Evolutionary conservation across 2,113 vertebrate species (phyloP), one percentile per base, ranked within the genome.

Genomic region (Panthera leo): DNA sequence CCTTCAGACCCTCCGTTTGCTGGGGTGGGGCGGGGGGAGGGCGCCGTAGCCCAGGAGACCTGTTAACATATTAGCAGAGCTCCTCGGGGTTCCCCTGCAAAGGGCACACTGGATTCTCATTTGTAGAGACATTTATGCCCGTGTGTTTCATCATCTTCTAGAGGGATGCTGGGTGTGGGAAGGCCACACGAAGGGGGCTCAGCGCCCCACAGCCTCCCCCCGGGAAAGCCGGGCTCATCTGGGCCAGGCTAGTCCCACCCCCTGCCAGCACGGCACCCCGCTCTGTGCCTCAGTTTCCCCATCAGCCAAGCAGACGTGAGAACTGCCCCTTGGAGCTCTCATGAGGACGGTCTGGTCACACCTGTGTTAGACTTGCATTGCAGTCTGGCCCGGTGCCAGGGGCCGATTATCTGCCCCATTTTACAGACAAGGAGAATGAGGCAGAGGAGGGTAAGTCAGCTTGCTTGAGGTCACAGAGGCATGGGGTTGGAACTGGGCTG

Each of bases 91-190:
- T 42, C 53, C 70, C 78, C 61, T 23, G 48, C 42, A 45, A 61
- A 34, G 48, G 4, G 7, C 5, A 0, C 0, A 0, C 5, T 0
- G 15, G 75, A 14, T 25, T 0, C 10, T 15, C 61, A 0, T n/a
- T 10, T 10, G 39, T 16, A 5, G 14, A 48, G 31, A 18, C 31
- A 25, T 5, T 31, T 11, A 4, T 15, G 36, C 7, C 3, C 1
- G 0, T 1, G 70, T 2, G 39, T 23, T 53, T 45, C 7, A 3
- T 1, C 34, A 75, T 10, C 93, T 39, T 55, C 73, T 9, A 5
- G 51, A 68, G 71, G 65, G 8, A 3, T 3, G 34, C 7, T 4
- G 12, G n/a, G 39, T 39, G 68, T 36, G 21, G 0, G 8, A 21
- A 42, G 31, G 29, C 75, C 55, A 5, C 3, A 8, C 21, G 36